A percentile compares a stretch with the other conserved stretches of the same genome.
Evolutionary conservation across 2,797 vertebrate species (phyloP).

Genomic region (Gymnoscopelus microlampas): DNA sequence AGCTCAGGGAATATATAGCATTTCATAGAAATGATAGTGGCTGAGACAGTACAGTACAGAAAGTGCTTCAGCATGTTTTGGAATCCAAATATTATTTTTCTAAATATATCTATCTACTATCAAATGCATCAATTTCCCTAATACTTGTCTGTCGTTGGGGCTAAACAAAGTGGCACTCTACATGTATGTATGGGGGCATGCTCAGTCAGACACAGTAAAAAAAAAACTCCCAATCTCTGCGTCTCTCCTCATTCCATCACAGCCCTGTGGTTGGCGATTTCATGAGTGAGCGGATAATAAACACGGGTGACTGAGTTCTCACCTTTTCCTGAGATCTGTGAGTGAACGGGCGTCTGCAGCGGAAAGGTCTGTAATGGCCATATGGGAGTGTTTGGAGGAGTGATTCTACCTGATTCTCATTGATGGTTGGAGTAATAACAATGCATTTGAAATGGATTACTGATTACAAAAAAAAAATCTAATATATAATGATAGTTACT

Average conservation of each 20-base stretch:
- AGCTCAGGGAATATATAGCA: slow-evolving; percentile 48
- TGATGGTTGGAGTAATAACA: slow-evolving; percentile 18
- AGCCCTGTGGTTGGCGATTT: slow-evolving; percentile 71
- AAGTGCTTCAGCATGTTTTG: slow-evolving; percentile 6
- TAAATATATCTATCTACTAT: not conserved
- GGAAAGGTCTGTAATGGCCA: slow-evolving; percentile 51
- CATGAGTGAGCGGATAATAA: slow-evolving; percentile 82
- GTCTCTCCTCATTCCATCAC: slow-evolving; percentile 45
- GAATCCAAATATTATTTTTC: slow-evolving; percentile 16
- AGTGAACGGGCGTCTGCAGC: slow-evolving; percentile 41
- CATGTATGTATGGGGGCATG: not conserved
- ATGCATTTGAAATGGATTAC: not conserved
- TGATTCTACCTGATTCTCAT: slow-evolving; percentile 50
- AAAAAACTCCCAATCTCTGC: slow-evolving; percentile 12
- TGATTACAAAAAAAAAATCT: slow-evolving; percentile 8
- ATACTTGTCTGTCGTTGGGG: slow-evolving; percentile 12
- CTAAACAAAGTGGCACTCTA: slow-evolving; percentile 23
- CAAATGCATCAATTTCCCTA: slow-evolving; percentile 22
- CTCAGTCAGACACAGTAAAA: slow-evolving; percentile 7
- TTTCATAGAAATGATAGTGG: slow-evolving; percentile 46
- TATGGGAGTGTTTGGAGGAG: slow-evolving; percentile 65
- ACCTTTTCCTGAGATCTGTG: slow-evolving; percentile 73
- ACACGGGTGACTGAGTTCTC: slow-evolving; percentile 80
- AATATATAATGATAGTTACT: slow-evolving; percentile 10
- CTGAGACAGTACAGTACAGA: slow-evolving; percentile 8